These are phyloP conservation scores for Neodiprion pinetum DNA, from an alignment of 1,140 invertebrate species.

Conservation along the genomic window DNA sequence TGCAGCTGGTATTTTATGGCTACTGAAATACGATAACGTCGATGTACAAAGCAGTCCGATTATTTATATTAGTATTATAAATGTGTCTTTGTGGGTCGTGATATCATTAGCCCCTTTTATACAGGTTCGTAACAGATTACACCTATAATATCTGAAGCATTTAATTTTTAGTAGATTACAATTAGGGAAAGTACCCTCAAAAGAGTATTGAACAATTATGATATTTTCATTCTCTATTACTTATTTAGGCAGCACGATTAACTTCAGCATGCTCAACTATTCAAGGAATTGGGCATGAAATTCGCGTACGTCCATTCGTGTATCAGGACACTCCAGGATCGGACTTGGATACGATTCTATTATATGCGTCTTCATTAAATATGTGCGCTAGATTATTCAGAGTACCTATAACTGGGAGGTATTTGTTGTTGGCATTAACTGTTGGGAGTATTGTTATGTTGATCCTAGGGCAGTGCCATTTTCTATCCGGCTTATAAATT, in stretches of 20 bases:
- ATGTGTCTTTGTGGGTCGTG: constrained; percentile 73
- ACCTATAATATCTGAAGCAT: constrained; percentile 7
- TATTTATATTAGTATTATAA: constrained; percentile 68
- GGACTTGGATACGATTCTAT: constrained; percentile 78
- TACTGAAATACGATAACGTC: constrained; percentile 67
- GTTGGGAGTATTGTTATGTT: constrained; percentile 66
- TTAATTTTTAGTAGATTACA: constrained; percentile 2
- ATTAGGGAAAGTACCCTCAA: background rate
- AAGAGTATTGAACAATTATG: constrained; percentile 18
- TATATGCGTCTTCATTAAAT: constrained; percentile 77
- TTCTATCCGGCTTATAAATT: constrained; percentile 33
- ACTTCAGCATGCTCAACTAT: constrained; percentile 76
- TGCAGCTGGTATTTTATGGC: constrained; percentile 70
- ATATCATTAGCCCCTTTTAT: constrained; percentile 74
- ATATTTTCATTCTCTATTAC: constrained; percentile 25
- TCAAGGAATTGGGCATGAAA: constrained; percentile 76
- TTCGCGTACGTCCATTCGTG: constrained; percentile 77
- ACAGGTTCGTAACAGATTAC: constrained; percentile 61
- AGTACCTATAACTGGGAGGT: constrained; percentile 73
- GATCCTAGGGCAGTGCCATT: constrained; percentile 72
- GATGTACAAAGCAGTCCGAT: constrained; percentile 64
- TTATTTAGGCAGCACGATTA: constrained; percentile 76
- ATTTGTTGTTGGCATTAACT: constrained; percentile 70
- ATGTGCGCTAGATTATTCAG: constrained; percentile 76
- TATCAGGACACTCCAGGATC: constrained; percentile 76